Evolutionary conservation across 2,888 invertebrate genomes (phyloP).

Genomic region (Tubulanus polymorphus): DNA sequence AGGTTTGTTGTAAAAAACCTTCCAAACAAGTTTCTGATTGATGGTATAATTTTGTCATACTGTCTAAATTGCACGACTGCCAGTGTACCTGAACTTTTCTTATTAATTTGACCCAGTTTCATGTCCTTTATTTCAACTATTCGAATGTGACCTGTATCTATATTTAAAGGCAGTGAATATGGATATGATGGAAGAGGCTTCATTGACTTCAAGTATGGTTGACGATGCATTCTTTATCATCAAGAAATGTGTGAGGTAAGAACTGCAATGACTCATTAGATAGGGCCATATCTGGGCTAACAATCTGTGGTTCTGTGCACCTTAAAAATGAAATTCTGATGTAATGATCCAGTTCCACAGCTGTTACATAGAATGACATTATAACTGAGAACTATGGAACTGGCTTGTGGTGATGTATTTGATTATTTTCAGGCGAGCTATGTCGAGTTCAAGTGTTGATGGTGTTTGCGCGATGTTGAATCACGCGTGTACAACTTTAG

Average conservation of each 20-base stretch:
- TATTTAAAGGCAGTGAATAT: constrained; percentile 55
- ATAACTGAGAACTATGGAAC: too few relatives aligned
- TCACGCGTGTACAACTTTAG: constrained; percentile 81
- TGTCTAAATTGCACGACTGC: not conserved
- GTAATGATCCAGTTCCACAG: constrained; percentile 3
- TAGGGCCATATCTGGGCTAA: too few relatives aligned
- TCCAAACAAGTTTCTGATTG: not conserved
- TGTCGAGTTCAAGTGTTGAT: constrained; percentile 86
- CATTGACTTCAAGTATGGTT: constrained; percentile 79
- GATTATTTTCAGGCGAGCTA: constrained; percentile 67
- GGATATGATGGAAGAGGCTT: constrained; percentile 51
- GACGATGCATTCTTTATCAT: constrained; percentile 98
- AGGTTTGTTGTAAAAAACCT: constrained; percentile 64
- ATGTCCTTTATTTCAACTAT: constrained; percentile 8
- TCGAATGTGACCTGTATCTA: constrained; percentile 2
- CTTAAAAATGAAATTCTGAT: too few relatives aligned
- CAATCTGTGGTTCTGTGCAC: too few relatives aligned
- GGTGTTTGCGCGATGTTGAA: constrained; percentile 96
- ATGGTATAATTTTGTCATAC: not conserved
- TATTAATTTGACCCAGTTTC: not conserved
- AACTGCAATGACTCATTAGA: not conserved
- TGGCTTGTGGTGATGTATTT: not conserved
- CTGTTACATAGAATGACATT: too few relatives aligned
- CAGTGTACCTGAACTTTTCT: not conserved
- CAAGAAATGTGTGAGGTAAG: constrained; percentile 82